Evolutionary conservation across 53 echinoderm and acorn worm species (phyloP), one percentile per base, ranked within the genome.

Genomic region (Pentamera pediparva): DNA sequence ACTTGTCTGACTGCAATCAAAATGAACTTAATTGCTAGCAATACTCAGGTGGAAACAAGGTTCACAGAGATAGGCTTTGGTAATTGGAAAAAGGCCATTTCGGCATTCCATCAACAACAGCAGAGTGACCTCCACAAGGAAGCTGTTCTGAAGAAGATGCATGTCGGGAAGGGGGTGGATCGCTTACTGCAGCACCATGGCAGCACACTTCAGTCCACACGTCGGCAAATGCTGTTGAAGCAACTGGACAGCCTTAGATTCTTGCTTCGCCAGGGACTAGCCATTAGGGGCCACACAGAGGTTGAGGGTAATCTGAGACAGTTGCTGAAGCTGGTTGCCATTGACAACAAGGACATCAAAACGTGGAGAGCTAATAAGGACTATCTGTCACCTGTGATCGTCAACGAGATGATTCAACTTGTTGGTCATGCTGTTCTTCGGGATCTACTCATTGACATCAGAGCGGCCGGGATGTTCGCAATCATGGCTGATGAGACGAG

Each of bases 401-500:
- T 75, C 12, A 75, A 71, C 51, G 71, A 71, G 32, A 35, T 35
- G 56, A 75, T 75, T 18, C n/a, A 55, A 13, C 5, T 75, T 10
- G 59, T 75, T 11, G 58, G 56, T 24, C 56, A 75, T 62, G 15
- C 75, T 32, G 11, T 75, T 11, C 59, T 75, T 17, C 75, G 75
- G 12, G 36, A 75, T 40, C 37, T 75, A 11, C 38, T 75, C 18
- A 61, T 13, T 31, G 20, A 58, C 32, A 75, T 75, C 37, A 51
- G 49, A 25, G 48, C 19, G 29, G 47, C 70, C 18, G 49, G 24
- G 70, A 35, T 17, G 35, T 75, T 62, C 43, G 59, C 75, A 32
- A 57, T 75, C 36, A 18, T 75, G 35, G 75, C 75, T 26, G 75
- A 75, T 57, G 75, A 75, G 28, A 34, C 58, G 3, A 7, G 75